These are phyloP conservation scores for Phaethon lepturus DNA, from an alignment of 2,113 vertebrate species.

Conservation along the genomic window DNA sequence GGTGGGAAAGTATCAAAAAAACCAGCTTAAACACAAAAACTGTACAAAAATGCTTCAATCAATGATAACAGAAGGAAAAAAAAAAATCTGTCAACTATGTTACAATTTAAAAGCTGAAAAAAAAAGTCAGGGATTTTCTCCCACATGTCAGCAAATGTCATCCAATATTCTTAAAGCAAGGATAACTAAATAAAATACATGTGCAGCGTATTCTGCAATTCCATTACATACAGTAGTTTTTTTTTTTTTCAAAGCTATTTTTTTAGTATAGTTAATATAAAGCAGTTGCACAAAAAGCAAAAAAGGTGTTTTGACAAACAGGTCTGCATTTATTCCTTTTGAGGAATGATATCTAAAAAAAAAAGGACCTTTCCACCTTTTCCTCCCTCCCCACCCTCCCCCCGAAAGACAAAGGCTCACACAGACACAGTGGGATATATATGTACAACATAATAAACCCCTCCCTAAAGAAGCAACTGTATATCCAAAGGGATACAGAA, in stretches of 20 bases:
- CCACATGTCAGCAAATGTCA: constrained; percentile 85
- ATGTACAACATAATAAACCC: constrained; percentile 93
- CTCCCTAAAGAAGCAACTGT: constrained; percentile 81
- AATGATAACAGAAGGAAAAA: constrained; percentile 80
- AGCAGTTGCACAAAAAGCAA: constrained; percentile 95
- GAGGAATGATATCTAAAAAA: constrained; percentile 82
- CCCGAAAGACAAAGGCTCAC: constrained; percentile 83
- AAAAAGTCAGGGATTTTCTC: constrained; percentile 81
- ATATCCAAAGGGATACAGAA: constrained; percentile 82
- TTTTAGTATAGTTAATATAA: constrained; percentile 92
- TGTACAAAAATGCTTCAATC: constrained; percentile 92
- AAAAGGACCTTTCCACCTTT: constrained; percentile 71
- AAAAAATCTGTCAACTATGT: constrained; percentile 91
- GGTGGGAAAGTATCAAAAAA: constrained; percentile 89
- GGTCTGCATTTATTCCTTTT: constrained; percentile 85
- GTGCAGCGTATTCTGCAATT: constrained; percentile 92
- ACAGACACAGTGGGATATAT: constrained; percentile 86
- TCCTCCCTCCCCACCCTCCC: constrained; percentile 74
- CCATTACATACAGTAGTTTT: constrained; percentile 94
- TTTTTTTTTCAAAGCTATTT: constrained; percentile 84
- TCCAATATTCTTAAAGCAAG: constrained; percentile 88
- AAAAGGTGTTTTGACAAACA: constrained; percentile 89
- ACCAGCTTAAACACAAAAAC: constrained; percentile 75
- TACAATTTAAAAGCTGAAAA: constrained; percentile 91
- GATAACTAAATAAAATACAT: constrained; percentile 93